phyloP scores from a whole-genome alignment of 2,888 invertebrate species.

The Drosophila quasianomalipes region DNA sequence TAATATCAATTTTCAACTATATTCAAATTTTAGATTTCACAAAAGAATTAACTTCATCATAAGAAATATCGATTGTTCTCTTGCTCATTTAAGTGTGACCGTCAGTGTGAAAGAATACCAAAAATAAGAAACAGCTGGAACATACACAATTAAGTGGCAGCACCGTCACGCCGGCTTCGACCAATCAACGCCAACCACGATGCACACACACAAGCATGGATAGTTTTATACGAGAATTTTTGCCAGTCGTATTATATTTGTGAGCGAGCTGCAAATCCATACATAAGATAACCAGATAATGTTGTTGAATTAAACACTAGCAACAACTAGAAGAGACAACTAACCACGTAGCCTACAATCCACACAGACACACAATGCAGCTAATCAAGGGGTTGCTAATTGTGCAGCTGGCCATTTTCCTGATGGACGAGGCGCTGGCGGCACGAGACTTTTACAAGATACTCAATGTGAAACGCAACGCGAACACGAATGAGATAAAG shows the following conservation, averaged over 20 bases:
- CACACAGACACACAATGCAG: slow-evolving; percentile 60
- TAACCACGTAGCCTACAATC: slow-evolving; percentile 31
- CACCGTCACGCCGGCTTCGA: slow-evolving; percentile 53
- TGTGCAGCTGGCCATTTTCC: slow-evolving; percentile 68
- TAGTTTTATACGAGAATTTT: slow-evolving; percentile 53
- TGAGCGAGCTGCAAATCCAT: slow-evolving; percentile 21
- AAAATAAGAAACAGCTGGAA: slow-evolving; percentile 36
- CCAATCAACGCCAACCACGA: slow-evolving; percentile 82
- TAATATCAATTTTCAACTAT: neutral
- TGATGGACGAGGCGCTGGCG: slow-evolving; percentile 83
- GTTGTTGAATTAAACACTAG: slow-evolving; percentile 32
- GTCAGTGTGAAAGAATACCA: slow-evolving; percentile 19
- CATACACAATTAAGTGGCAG: slow-evolving; percentile 28
- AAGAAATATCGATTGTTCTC: neutral
- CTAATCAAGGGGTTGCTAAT: slow-evolving; percentile 61
- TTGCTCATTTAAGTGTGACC: slow-evolving; percentile 20
- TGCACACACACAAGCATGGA: slow-evolving; percentile 64
- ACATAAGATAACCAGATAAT: slow-evolving; percentile 41
- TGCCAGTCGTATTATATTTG: slow-evolving; percentile 62
- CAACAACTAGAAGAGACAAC: slow-evolving; percentile 1
- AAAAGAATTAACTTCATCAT: neutral
- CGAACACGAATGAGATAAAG: slow-evolving; percentile 97
- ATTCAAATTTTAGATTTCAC: neutral
- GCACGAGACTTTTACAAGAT: slow-evolving; percentile 98
- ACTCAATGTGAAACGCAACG: slow-evolving; percentile 91